A percentile compares a stretch with the other conserved stretches of the same genome.
Conservation (phyloP, 2,888 invertebrate species). For the Drosophila villosipedis region DNA sequence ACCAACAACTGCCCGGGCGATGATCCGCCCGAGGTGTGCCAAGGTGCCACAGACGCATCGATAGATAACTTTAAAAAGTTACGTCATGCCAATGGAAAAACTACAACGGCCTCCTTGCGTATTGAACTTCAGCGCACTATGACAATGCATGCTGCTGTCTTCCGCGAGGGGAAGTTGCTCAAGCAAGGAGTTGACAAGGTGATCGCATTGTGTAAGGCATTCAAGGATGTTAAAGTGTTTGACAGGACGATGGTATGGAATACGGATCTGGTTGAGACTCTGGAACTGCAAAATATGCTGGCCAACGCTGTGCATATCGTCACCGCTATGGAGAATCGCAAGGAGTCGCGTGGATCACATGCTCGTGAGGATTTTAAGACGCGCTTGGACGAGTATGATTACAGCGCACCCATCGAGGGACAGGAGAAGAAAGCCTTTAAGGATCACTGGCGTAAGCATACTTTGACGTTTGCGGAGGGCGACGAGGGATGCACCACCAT, state of each 20-base stretch:
- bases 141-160: conserved; percentile 98
- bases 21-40: conserved; percentile 88
- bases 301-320: conserved; percentile 96
- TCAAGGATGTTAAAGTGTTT: conserved; percentile 91
- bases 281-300: conserved; percentile 98
- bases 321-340: conserved; percentile 94
- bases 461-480: conserved; percentile 90
- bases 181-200: conserved; percentile 92
- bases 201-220: conserved; percentile 89
- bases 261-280: conserved; percentile 96
- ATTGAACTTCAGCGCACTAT: conserved; percentile 97
- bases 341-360: conserved; percentile 98
- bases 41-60: conserved; percentile 94
- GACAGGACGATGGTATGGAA: conserved; percentile 96
- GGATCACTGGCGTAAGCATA: conserved; percentile 99
- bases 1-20: conserved; percentile 94
- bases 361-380: conserved; percentile 97
- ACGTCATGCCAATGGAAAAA: conserved; percentile 91
- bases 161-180: conserved; percentile 94
- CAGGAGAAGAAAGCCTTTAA: conserved; percentile 90
- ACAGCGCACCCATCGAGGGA: conserved; percentile 94
- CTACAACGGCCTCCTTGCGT: conserved; percentile 92
- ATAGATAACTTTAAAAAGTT: conserved; percentile 95
- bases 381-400: conserved; percentile 95
- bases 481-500: conserved; percentile 92